phyloP scores from a whole-genome alignment of 2,113 vertebrate species.

The Microtus pennsylvanicus region DNA sequence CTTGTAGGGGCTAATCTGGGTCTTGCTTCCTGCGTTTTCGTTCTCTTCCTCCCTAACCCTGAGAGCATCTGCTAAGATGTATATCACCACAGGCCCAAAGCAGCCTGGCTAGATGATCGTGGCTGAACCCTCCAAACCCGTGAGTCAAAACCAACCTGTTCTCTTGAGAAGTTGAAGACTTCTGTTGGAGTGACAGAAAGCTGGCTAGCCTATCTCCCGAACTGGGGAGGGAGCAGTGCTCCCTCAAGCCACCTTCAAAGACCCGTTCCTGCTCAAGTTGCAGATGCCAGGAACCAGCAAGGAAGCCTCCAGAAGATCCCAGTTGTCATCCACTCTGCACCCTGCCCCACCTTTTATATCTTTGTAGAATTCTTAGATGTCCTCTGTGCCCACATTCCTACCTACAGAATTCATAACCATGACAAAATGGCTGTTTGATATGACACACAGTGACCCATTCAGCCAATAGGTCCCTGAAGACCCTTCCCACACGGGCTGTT shows the following conservation, averaged over 20 bases:
- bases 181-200: background rate
- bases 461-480: background rate
- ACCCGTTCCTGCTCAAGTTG: background rate
- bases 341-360: background rate
- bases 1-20: background rate
- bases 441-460: background rate
- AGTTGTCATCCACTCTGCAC: background rate
- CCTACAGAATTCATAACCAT: background rate
- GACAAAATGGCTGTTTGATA: background rate
- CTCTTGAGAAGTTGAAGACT: background rate
- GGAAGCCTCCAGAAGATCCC: background rate
- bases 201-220: background rate
- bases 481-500: background rate
- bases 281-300: background rate
- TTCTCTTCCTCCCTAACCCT: background rate
- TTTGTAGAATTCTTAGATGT: background rate
- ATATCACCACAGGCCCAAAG: background rate
- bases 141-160: background rate
- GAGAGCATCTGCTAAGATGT: background rate
- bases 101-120: too few relatives aligned
- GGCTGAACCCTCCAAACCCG: background rate
- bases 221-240: background rate
- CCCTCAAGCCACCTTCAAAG: background rate
- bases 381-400: background rate
- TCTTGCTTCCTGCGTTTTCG: background rate